These are phyloP conservation scores for Loris lydekkerianus DNA, from an alignment of 2,797 vertebrate species.

Conservation along the genomic window DNA sequence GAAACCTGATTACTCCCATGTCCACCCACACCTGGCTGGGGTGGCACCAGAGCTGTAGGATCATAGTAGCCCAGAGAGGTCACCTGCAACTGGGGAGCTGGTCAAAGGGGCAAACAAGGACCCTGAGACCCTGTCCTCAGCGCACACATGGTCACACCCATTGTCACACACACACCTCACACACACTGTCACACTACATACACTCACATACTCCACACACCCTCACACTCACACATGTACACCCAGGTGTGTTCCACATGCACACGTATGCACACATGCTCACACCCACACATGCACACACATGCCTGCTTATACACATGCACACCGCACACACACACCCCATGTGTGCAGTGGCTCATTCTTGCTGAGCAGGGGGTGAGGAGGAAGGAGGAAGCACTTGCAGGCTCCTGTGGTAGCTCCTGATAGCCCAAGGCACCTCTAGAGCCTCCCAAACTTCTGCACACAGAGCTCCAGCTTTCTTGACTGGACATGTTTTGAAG, in stretches of 20 bases:
- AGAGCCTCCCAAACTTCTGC: too few relatives aligned
- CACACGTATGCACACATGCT: too few relatives aligned
- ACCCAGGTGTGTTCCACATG: too few relatives aligned
- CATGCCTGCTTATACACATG: not conserved
- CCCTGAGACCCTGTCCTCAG: not conserved
- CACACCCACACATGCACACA: not conserved
- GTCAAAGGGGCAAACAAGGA: not conserved
- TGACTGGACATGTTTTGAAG: not conserved
- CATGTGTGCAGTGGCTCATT: not conserved
- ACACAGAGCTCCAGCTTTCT: not conserved
- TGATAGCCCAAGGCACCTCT: too few relatives aligned
- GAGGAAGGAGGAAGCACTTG: too few relatives aligned
- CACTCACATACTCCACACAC: too few relatives aligned
- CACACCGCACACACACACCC: too few relatives aligned
- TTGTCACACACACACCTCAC: too few relatives aligned
- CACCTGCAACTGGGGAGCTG: not conserved
- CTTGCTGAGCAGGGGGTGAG: rapidly evolving
- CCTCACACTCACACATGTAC: too few relatives aligned
- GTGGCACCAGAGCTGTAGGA: not conserved
- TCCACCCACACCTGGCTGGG: rapidly evolving
- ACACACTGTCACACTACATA: too few relatives aligned
- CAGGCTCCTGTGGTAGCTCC: too few relatives aligned
- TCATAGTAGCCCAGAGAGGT: not conserved
- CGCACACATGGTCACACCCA: not conserved
- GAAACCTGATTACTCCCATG: rapidly evolving